Percentiles rank a stretch among this genome's conserved stretches.
Evolutionary conservation across 37 sponge, comb jelly and placozoan species (phyloP).

Genomic region (Beroe forskalii): DNA sequence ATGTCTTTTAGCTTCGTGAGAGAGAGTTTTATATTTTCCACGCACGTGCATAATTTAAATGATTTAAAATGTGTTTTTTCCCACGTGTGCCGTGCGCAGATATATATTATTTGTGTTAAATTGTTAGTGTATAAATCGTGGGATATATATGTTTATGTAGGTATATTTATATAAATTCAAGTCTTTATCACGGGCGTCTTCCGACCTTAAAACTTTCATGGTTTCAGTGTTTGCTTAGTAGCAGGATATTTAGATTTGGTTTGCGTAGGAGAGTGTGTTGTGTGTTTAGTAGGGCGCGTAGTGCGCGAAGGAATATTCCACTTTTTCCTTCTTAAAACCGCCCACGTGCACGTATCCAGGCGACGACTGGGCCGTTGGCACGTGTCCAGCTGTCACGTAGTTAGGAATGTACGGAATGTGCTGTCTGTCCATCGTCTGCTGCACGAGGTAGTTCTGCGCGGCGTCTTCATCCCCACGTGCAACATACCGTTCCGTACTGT

Average conservation of each 20-base stretch:
- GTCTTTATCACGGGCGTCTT: background rate
- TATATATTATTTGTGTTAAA: too few relatives aligned
- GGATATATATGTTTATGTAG: too few relatives aligned
- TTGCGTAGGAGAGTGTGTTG: background rate
- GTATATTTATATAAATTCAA: too few relatives aligned
- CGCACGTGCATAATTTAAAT: too few relatives aligned
- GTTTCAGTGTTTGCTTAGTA: background rate
- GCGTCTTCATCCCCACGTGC: too few relatives aligned
- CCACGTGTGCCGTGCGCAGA: too few relatives aligned
- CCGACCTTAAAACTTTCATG: background rate
- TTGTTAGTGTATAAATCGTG: too few relatives aligned
- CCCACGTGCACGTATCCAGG: background rate
- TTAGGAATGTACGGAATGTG: conserved; percentile 4
- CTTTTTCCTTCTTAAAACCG: background rate
- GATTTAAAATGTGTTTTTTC: too few relatives aligned
- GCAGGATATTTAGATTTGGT: background rate
- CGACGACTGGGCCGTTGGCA: background rate
- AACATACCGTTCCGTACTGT: conserved; percentile 13
- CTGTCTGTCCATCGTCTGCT: background rate
- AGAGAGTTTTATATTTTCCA: too few relatives aligned
- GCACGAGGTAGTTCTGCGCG: background rate
- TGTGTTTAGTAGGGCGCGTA: conserved; percentile 39
- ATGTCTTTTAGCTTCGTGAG: too few relatives aligned
- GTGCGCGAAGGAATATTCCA: conserved; percentile 33
- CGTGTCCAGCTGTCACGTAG: conserved; percentile 4